Percentiles rank a stretch among this genome's conserved stretches.
These are phyloP conservation scores for Tenodera sinensis DNA, from an alignment of 2,888 invertebrate genomes.

Conservation along the genomic window DNA sequence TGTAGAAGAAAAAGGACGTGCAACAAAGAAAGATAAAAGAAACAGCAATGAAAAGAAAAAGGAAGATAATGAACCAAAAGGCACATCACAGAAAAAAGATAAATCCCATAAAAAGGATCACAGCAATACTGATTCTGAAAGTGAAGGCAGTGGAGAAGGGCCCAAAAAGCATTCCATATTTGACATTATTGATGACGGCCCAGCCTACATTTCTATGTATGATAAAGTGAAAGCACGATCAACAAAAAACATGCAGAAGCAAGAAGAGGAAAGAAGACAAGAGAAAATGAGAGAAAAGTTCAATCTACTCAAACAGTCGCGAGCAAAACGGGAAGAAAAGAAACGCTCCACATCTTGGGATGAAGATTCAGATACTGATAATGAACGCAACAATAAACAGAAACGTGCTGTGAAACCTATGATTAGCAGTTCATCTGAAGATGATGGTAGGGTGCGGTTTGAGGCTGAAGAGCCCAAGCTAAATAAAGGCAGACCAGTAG, in stretches of 20 bases:
- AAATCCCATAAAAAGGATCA: conserved; percentile 39
- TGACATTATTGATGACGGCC: conserved; percentile 84
- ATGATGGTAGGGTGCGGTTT: conserved; percentile 45
- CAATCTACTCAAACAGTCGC: conserved; percentile 79
- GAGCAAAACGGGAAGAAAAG: conserved; percentile 84
- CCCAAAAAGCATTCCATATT: conserved; percentile 89
- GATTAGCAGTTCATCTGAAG: conserved; percentile 55
- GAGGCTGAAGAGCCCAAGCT: conserved; percentile 23
- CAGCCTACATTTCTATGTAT: conserved; percentile 94
- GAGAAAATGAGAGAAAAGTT: conserved; percentile 88
- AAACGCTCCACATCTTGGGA: conserved; percentile 86
- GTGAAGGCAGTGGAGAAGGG: conserved; percentile 38
- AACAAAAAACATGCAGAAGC: conserved; percentile 89
- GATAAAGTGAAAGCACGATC: conserved; percentile 94
- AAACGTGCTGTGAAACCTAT: conserved; percentile 43
- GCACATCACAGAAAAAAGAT: conserved; percentile 33
- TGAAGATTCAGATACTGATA: conserved; percentile 68
- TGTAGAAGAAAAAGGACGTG: conserved; percentile 42
- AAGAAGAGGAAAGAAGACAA: conserved; percentile 82
- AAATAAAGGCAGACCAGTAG: conserved; percentile 12
- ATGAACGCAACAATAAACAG: conserved; percentile 40
- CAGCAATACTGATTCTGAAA: conserved; percentile 56
- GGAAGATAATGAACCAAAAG: conserved; percentile 34
- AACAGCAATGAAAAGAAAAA: conserved; percentile 37
- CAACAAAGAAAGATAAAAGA: conserved; percentile 38